Base-by-base conservation (phyloP, 2,888 invertebrate species). In the Drosophila bunnanda region DNA sequence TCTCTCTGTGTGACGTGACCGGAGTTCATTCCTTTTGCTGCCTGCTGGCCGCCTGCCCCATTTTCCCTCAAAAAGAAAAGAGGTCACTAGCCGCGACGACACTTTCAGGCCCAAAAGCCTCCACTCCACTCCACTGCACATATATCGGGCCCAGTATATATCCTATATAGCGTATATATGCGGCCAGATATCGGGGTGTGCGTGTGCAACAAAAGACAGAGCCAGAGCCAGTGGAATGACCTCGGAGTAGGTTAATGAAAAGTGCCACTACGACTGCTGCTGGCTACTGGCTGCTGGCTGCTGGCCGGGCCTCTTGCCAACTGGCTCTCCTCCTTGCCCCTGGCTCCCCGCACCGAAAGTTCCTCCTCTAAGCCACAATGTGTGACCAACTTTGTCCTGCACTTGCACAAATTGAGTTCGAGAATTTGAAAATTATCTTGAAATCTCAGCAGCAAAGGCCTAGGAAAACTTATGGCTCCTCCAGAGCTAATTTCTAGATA, bases 191-290 rank as follows among this genome's bases (percentile, higher is more conserved):
- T 66, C 32, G 67, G 38, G 30, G 30, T 20, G 48, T 36, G 38
- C 25, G 54, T 44, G 53, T 46, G 53, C 68, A 67, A 67, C 68
- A 67, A 67, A 67, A 67, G 67, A 60, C 56, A 60, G 59, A 62
- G 65, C 77, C 50, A 68, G 61, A 67, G 72, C 64, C 79, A 83
- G 90, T 80, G 89, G 82, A 89, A 90, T 86, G 89, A 89, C 88
- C 89, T 80, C 80, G 54, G 78, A 89, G 79, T 89, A 83, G 90
- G 89, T 89, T 89, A 89, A 90, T 89, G 76, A 81, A 89, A 79
- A 79, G 57, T 80, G 73, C 28, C 62, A 67, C 66, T 59, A 30
- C 38, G 12, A 25, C 25, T 25, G 41, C 30, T 65, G 46, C 28
- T 54, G 54, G 56, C 41, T 48, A 41, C 34, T 46, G 38, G 48